Base-by-base conservation (phyloP, 2,113 vertebrate species). In the Dasypus novemcinctus region DNA sequence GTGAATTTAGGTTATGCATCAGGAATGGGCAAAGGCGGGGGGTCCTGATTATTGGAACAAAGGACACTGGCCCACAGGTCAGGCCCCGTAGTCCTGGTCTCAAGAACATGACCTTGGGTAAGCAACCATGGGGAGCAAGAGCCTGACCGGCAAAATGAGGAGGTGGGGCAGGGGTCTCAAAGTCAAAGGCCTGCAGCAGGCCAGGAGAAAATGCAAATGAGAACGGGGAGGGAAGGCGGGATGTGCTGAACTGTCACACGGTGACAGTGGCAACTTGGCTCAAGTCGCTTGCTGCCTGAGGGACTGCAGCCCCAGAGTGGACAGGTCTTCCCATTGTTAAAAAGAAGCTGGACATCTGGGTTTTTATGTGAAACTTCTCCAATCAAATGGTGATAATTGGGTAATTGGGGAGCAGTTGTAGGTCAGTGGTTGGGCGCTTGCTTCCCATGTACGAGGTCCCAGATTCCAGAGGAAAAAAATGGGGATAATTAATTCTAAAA, bases 171-270 rank as follows among this genome's bases (percentile, higher is more conserved):
- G 84, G 54, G 17, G 41, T 93, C 84, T 96, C 41, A 13, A 25
- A 64, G 66, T 33, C 76, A 17, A 43, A 3, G 5, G 87, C 17
- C 29, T 29, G 25, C 61, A 12, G 90, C 2, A 12, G 33, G 57
- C 64, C 7, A 12, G 36, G 36, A 71, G 87, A 52, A 36, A 41
- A 31, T 2, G 7, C 17, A 7, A 8, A 14, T 5, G 41, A 2
- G 18, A 43, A 49, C 8, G 8, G n/a, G 2, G 27, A 4, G 17
- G 1, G 0, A 18, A 15, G 31, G 41, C 1, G 1, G 38, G 43
- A 10, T 0, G 3, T 27, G 46, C 38, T 46, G 25, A 36, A 23
- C 13, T 0, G 23, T 49, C 57, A 10, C 43, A 66, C 31, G 10
- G 12, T 57, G 64, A 66, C 36, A 15, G 21, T 5, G 27, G n/a